These are phyloP conservation scores for Leptarthrus brevirostris DNA, from an alignment of 2,888 invertebrate species.

Conservation along the genomic window DNA sequence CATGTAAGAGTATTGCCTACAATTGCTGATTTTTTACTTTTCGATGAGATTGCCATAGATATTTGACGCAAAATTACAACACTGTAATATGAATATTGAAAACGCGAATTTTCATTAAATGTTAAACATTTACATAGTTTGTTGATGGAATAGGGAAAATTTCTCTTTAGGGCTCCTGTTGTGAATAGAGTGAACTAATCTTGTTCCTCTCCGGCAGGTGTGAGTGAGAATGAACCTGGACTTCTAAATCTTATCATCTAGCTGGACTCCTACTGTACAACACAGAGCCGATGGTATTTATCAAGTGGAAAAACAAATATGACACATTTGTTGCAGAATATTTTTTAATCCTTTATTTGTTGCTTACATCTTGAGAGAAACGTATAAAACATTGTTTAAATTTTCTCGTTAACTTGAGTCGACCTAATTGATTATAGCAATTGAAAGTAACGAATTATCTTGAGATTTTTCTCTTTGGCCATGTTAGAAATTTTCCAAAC, in stretches of 20 bases:
- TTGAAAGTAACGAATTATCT: constrained; percentile 39
- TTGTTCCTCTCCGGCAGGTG: constrained; percentile 70
- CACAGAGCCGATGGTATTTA: constrained; percentile 59
- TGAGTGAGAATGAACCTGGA: constrained; percentile 61
- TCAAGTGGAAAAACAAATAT: constrained; percentile 54
- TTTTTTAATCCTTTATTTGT: constrained; percentile 43
- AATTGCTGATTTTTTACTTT: neutral
- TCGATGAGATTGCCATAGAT: neutral
- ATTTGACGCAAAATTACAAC: neutral
- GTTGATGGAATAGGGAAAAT: constrained; percentile 53
- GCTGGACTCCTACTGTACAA: constrained; percentile 53
- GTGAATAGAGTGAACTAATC: constrained; percentile 69
- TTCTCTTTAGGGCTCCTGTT: constrained; percentile 65
- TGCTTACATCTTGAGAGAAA: constrained; percentile 41
- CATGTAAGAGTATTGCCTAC: neutral
- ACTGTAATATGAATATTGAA: neutral
- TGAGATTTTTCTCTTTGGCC: constrained; percentile 44
- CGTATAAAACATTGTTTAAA: constrained; percentile 7
- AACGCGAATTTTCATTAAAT: constrained; percentile 5
- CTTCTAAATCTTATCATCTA: constrained; percentile 54
- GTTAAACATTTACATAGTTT: constrained; percentile 7
- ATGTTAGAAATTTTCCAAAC: constrained; percentile 40
- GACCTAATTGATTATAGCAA: constrained; percentile 14
- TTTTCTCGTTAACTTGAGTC: constrained; percentile 38
- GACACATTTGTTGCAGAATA: constrained; percentile 46